Evolutionary conservation across 1,140 invertebrate genomes (phyloP).

Genomic region (Leptopilina boulardi): DNA sequence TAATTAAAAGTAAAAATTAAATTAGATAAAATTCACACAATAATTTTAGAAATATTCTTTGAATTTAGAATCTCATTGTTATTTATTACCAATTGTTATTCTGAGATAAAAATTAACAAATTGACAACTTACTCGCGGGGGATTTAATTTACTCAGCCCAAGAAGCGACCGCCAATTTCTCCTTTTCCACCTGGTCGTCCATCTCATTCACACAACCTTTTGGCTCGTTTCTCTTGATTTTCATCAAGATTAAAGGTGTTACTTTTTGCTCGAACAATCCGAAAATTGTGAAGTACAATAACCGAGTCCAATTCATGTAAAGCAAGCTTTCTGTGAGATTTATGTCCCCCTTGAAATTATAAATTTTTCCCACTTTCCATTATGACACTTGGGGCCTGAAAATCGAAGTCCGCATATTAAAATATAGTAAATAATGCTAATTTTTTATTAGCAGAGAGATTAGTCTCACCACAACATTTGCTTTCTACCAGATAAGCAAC

Average conservation of each 20-base stretch:
- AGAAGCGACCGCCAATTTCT: conserved; percentile 64
- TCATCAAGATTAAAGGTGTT: conserved; percentile 53
- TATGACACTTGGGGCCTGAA: conserved; percentile 60
- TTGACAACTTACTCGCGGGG: conserved; percentile 55
- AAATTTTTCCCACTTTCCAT: conserved; percentile 63
- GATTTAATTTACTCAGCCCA: conserved; percentile 63
- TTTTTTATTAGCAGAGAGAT: too few relatives aligned
- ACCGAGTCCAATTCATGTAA: conserved; percentile 58
- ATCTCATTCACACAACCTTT: conserved; percentile 51
- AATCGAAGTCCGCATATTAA: too few relatives aligned
- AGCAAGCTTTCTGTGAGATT: conserved; percentile 64
- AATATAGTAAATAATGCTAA: too few relatives aligned
- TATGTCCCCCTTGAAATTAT: conserved; percentile 57
- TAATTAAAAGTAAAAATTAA: too few relatives aligned
- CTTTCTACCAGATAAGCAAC: conserved; percentile 54
- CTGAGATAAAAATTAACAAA: too few relatives aligned
- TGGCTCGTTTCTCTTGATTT: conserved; percentile 52
- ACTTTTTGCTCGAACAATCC: conserved; percentile 66
- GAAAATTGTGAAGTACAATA: conserved; percentile 67
- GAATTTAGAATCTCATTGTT: too few relatives aligned
- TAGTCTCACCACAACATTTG: conserved; percentile 65
- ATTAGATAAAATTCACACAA: too few relatives aligned
- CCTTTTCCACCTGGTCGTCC: conserved; percentile 70
- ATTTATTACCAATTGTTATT: too few relatives aligned
- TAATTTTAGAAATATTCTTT: too few relatives aligned